Percentiles rank a stretch among this genome's conserved stretches.
phyloP scores from a whole-genome alignment of 2,113 vertebrate species.

The Tympanuchus pallidicinctus region DNA sequence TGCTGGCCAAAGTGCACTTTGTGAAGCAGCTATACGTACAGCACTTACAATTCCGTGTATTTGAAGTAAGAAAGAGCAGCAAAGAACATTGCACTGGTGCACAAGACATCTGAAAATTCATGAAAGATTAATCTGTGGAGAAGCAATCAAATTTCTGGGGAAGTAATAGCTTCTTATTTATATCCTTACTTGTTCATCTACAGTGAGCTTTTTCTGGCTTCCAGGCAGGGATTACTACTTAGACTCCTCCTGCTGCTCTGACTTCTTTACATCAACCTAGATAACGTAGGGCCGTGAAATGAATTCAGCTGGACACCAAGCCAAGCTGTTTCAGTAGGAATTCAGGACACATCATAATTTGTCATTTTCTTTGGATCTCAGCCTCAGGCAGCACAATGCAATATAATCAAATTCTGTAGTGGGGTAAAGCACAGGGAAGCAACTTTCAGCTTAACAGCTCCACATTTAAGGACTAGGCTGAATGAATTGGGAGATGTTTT shows the following conservation, averaged over 20 bases:
- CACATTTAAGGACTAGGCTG: neutral
- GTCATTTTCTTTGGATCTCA: conserved; percentile 46
- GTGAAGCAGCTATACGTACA: neutral
- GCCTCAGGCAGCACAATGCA: neutral
- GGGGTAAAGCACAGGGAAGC: neutral
- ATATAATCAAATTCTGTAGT: conserved; percentile 28
- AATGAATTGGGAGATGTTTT: conserved; percentile 1
- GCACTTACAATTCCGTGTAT: neutral
- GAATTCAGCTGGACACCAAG: conserved; percentile 41
- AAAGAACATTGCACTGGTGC: neutral
- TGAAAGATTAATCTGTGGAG: conserved; percentile 45
- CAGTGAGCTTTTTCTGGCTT: conserved; percentile 46
- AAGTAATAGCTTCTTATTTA: conserved; percentile 52
- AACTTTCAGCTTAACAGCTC: conserved; percentile 4
- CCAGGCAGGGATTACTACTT: conserved; percentile 50
- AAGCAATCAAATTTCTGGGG: conserved; percentile 20
- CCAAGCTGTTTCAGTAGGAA: conserved; percentile 49
- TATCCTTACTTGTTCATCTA: neutral
- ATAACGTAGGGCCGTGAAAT: conserved; percentile 30
- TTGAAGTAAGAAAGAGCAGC: neutral
- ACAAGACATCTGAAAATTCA: conserved; percentile 31
- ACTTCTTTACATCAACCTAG: conserved; percentile 59
- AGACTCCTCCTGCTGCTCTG: conserved; percentile 45
- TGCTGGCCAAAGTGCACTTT: neutral
- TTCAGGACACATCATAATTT: conserved; percentile 53